A percentile compares a stretch with the other conserved stretches of the same genome.
These are phyloP conservation scores for Apteryx owenii DNA, from an alignment of 2,113 vertebrate genomes.

Conservation along the genomic window DNA sequence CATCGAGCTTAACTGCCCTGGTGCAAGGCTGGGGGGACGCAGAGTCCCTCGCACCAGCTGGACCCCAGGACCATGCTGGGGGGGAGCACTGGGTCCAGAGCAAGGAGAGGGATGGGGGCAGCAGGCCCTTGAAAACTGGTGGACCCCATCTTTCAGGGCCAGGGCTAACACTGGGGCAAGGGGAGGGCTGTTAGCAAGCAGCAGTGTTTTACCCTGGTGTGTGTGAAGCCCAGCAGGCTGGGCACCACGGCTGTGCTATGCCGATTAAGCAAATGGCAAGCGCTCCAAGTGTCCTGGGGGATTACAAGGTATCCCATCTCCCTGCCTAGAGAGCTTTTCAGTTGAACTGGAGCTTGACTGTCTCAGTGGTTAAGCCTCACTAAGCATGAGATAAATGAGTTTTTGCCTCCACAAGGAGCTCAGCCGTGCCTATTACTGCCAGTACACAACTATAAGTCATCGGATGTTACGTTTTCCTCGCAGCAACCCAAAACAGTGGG, in stretches of 20 bases:
- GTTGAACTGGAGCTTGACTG: not conserved
- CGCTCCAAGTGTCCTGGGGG: fast-evolving
- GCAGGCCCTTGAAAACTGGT: not conserved
- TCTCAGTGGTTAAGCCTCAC: not conserved
- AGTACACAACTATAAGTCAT: fast-evolving
- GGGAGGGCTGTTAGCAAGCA: not conserved
- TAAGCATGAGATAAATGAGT: not conserved
- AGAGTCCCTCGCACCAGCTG: not conserved
- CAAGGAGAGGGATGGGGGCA: not conserved
- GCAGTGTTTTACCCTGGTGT: not conserved
- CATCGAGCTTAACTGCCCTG: not conserved
- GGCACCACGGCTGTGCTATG: fast-evolving
- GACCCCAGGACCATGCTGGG: fast-evolving
- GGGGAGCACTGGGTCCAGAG: not conserved
- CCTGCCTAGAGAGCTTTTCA: not conserved
- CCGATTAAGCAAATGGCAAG: not conserved
- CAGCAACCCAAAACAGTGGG: not conserved
- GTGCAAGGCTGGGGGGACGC: not conserved
- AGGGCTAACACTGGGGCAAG: not conserved
- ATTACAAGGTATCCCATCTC: fast-evolving
- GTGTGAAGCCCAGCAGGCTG: not conserved
- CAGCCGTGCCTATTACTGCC: not conserved
- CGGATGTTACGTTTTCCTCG: not conserved
- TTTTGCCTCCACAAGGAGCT: not conserved
- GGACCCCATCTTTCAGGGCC: not conserved